phyloP scores from a whole-genome alignment of 2,797 vertebrate species.

The Prunella strophiata region DNA sequence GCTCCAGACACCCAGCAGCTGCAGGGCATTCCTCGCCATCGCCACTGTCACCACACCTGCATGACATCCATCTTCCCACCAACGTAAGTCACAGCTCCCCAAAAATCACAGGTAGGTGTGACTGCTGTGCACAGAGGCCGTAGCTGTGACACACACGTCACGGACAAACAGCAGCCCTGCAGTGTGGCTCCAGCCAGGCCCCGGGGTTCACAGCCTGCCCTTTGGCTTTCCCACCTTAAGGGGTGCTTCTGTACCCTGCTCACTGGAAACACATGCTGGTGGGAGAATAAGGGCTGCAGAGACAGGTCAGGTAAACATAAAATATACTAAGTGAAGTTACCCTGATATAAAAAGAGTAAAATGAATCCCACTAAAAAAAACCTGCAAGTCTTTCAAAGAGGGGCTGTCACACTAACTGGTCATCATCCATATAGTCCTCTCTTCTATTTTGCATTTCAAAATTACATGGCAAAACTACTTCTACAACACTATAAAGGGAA shows the following conservation, averaged over 20 bases:
- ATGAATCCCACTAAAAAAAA: not conserved
- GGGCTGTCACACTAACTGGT: not conserved
- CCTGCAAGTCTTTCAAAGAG: not conserved
- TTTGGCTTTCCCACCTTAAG: not conserved
- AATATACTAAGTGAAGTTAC: not conserved
- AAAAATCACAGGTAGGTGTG: rapidly evolving
- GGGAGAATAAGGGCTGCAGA: not conserved
- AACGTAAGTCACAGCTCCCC: not conserved
- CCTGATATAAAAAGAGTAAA: not conserved
- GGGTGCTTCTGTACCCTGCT: not conserved
- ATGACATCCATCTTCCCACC: not conserved
- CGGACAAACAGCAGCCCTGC: rapidly evolving
- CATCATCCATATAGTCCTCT: not conserved
- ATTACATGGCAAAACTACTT: not conserved
- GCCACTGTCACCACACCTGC: not conserved
- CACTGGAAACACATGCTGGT: not conserved
- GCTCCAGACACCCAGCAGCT: not conserved
- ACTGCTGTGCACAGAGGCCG: rapidly evolving
- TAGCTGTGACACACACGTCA: not conserved
- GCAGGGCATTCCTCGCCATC: rapidly evolving
- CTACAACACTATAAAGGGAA: not conserved
- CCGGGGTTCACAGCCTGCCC: not conserved
- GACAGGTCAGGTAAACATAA: not conserved
- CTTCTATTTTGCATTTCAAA: not conserved
- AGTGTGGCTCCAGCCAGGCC: not conserved